Evolutionary conservation across 2,888 invertebrate genomes (phyloP).

Genomic region (Junonia oenone): DNA sequence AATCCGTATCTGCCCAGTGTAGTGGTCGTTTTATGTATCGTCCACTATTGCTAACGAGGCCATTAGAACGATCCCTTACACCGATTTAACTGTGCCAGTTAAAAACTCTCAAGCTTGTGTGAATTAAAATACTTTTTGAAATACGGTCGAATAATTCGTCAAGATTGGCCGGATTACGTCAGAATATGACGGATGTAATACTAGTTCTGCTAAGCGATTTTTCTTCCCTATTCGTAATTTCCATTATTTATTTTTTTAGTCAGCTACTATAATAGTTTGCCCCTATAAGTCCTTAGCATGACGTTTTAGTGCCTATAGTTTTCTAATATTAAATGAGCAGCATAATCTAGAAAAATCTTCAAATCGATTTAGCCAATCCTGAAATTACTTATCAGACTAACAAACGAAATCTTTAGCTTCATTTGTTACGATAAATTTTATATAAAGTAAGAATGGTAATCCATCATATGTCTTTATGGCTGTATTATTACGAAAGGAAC

Average conservation of each 20-base stretch:
- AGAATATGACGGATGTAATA: neutral
- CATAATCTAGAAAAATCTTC: no score
- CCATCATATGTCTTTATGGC: neutral
- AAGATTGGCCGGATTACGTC: neutral
- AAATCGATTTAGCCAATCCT: no score
- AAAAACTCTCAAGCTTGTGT: neutral
- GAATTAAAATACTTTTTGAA: neutral
- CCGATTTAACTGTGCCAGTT: conserved; percentile 11
- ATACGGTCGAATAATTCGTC: conserved; percentile 4
- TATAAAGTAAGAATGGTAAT: conserved; percentile 2
- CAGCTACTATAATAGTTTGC: no score
- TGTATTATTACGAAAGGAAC: no score
- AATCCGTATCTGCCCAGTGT: conserved; percentile 6
- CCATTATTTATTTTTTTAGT: no score
- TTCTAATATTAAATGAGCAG: no score
- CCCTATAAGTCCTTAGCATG: no score
- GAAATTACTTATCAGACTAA: no score
- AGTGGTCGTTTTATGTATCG: conserved; percentile 1
- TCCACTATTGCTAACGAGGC: conserved; percentile 21
- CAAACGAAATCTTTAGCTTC: no score
- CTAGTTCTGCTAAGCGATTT: no score
- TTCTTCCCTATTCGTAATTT: no score
- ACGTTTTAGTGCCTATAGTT: no score
- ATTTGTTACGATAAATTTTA: neutral
- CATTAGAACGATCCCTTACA: conserved; percentile 21